These are phyloP conservation scores for Macrocentrus cingulum DNA, from an alignment of 1,140 invertebrate species.

Conservation along the genomic window DNA sequence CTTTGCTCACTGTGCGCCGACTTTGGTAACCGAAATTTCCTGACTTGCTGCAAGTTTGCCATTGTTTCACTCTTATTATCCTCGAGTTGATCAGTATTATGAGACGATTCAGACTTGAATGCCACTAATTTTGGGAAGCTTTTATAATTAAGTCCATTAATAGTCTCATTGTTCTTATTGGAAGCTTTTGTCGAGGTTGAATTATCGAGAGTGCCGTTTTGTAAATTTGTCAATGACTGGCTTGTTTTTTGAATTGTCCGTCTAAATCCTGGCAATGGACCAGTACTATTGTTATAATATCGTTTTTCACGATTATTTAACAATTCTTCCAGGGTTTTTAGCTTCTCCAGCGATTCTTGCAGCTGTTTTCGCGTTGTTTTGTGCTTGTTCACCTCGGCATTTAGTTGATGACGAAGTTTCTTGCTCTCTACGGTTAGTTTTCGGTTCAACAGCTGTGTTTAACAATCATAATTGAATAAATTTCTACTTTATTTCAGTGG, in stretches of 20 bases:
- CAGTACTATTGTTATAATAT: conserved; percentile 40
- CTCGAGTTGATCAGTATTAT: conserved; percentile 5
- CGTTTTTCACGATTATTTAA: conserved; percentile 49
- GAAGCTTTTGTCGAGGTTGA: conserved; percentile 23
- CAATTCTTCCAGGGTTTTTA: conserved; percentile 62
- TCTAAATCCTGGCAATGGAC: conserved; percentile 39
- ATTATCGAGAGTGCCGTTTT: conserved; percentile 5
- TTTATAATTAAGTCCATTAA: conserved; percentile 29
- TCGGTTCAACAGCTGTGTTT: conserved; percentile 61
- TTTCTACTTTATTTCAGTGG: not conserved
- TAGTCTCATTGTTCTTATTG: conserved; percentile 23
- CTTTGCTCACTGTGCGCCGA: conserved; percentile 30
- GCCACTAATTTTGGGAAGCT: conserved; percentile 31
- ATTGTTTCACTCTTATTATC: conserved; percentile 36
- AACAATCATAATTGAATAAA: not conserved
- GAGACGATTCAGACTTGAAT: too few species aligned
- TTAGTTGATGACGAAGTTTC: conserved; percentile 70
- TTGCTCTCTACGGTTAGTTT: conserved; percentile 71
- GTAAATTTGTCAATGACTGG: conserved; percentile 43
- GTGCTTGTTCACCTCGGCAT: conserved; percentile 68
- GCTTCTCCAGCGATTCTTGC: conserved; percentile 64
- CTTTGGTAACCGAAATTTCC: conserved; percentile 39
- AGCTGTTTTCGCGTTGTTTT: conserved; percentile 71
- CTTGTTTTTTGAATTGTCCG: conserved; percentile 40
- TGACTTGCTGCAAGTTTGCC: conserved; percentile 36